Conservation (phyloP, 1,140 invertebrate species). For the Sesamia nonagrioides region DNA sequence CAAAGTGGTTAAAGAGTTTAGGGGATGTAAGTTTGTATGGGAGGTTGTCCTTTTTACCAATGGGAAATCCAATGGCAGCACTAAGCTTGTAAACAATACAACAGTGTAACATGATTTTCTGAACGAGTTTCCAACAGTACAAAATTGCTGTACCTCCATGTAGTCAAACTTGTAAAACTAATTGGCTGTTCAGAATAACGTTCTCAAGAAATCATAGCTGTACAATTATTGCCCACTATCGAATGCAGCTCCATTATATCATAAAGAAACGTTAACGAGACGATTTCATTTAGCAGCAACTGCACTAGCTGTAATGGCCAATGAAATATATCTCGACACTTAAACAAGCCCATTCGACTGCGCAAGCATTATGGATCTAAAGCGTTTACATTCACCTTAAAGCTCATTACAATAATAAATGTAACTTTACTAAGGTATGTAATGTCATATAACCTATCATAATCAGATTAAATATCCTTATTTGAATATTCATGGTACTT, state of each 20-base stretch:
- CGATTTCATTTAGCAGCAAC: slow-evolving; percentile 6
- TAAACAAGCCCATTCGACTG: not conserved
- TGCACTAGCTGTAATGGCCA: slow-evolving; percentile 33
- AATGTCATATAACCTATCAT: slow-evolving; percentile 31
- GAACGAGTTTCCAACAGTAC: not conserved
- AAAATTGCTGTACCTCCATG: not conserved
- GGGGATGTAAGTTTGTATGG: too few relatives aligned
- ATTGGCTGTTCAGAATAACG: not conserved
- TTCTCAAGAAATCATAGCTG: not conserved
- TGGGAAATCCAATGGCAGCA: too few relatives aligned
- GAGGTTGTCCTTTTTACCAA: too few relatives aligned
- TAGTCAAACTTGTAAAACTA: slow-evolving; percentile 1
- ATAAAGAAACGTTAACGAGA: slow-evolving; percentile 49
- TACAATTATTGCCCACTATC: not conserved
- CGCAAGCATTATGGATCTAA: slow-evolving; percentile 12
- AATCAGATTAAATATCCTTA: slow-evolving; percentile 35
- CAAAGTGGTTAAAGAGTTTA: too few relatives aligned
- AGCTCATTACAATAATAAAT: slow-evolving; percentile 41
- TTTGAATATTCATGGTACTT: slow-evolving; percentile 20
- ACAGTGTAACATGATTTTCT: too few relatives aligned
- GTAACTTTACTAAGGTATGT: slow-evolving; percentile 29
- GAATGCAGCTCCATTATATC: slow-evolving; percentile 55
- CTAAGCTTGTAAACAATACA: too few relatives aligned
- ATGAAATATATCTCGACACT: slow-evolving; percentile 29
- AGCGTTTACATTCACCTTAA: slow-evolving; percentile 19